phyloP scores from a whole-genome alignment of 2,888 invertebrate species.

The Lepidochitona cinerea region DNA sequence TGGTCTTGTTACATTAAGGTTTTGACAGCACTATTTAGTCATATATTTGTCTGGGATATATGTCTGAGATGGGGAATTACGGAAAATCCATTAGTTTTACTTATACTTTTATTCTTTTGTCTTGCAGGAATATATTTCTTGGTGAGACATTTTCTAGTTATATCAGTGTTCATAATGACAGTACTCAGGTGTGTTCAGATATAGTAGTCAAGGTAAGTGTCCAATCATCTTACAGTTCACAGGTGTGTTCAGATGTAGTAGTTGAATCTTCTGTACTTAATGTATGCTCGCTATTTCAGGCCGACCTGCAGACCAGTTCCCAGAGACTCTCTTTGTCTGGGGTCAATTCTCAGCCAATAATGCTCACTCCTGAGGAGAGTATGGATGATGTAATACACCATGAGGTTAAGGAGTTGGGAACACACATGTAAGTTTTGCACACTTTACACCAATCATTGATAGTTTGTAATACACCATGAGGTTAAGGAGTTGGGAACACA shows the following conservation, averaged over 20 bases:
- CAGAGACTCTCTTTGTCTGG: constrained; percentile 88
- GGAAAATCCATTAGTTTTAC: too few relatives aligned
- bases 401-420: constrained; percentile 99
- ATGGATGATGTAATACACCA: constrained; percentile 97
- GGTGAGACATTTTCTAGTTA: constrained; percentile 99
- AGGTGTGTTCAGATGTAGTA: too few relatives aligned
- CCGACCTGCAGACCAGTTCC: constrained; percentile 92
- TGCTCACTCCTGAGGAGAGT: constrained; percentile 83
- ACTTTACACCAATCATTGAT: too few relatives aligned
- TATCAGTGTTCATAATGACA: constrained; percentile 97
- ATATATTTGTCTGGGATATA: too few relatives aligned
- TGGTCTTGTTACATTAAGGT: too few relatives aligned
- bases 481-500: too few relatives aligned
- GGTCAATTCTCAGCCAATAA: constrained; percentile 73
- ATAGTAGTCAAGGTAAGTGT: constrained; percentile 82
- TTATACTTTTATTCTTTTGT: background rate
- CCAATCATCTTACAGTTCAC: too few relatives aligned
- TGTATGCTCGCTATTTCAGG: constrained; percentile 72
- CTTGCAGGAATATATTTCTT: constrained; percentile 88
- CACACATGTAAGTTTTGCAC: constrained; percentile 92
- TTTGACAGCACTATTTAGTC: too few relatives aligned
- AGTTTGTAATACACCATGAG: too few relatives aligned
- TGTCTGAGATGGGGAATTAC: too few relatives aligned
- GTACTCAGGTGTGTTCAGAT: constrained; percentile 85
- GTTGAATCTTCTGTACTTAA: too few relatives aligned